phyloP scores from a whole-genome alignment of 2,113 vertebrate genomes.

The Thamnaconus septentrionalis region DNA sequence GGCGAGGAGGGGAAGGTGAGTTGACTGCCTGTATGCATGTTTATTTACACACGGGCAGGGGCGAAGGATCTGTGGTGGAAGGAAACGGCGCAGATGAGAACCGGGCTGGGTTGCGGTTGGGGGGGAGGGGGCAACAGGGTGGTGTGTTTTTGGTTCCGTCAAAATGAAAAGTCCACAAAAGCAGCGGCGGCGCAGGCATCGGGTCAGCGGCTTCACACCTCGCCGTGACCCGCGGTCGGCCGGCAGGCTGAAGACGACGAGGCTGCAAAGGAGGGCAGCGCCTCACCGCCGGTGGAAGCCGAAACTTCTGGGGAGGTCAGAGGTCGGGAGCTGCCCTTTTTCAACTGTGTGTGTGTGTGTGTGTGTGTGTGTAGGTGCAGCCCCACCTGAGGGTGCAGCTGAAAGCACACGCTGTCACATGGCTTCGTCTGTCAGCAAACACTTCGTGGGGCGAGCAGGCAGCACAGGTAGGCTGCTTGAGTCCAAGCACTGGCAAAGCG shows the following conservation, averaged over 20 bases:
- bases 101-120: constrained; percentile 7
- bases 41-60: constrained; percentile 43
- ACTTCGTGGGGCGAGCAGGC: too few relatives aligned
- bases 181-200: constrained; percentile 25
- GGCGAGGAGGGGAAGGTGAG: constrained; percentile 41
- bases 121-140: neutral
- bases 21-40: constrained; percentile 44
- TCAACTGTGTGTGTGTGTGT: neutral
- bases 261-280: neutral
- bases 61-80: constrained; percentile 2
- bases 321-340: constrained; percentile 49
- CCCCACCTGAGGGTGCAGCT: constrained; percentile 23
- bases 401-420: constrained; percentile 5
- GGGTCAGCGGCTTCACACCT: constrained; percentile 60
- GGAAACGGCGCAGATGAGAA: constrained; percentile 6
- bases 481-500: too few relatives aligned
- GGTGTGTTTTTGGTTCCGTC: constrained; percentile 10
- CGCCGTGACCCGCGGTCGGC: constrained; percentile 19
- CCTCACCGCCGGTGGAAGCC: constrained; percentile 14
- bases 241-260: too few relatives aligned
- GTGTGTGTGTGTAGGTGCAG: neutral
- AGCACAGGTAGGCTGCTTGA: too few relatives aligned
- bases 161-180: neutral
- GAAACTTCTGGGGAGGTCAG: constrained; percentile 18
- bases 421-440: neutral